Percentiles rank a stretch among this genome's conserved stretches.
These are phyloP conservation scores for Leptonema lineaticorne DNA, from an alignment of 1,140 invertebrate species.

Conservation along the genomic window DNA sequence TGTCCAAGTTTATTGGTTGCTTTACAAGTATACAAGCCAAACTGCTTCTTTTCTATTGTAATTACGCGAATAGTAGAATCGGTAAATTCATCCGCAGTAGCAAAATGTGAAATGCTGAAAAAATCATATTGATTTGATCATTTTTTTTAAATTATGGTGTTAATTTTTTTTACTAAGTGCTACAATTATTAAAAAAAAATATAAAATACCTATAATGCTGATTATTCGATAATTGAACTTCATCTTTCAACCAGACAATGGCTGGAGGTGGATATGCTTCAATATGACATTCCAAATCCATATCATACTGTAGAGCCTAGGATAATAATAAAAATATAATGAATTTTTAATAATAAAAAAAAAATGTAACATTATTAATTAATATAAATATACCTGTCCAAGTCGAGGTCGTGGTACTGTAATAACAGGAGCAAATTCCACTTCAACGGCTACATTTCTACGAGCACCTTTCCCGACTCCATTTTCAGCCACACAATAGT, in stretches of 20 bases:
- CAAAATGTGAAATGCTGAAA: constrained; percentile 80
- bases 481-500: constrained; percentile 93
- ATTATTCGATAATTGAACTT: constrained; percentile 77
- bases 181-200: not conserved
- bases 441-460: constrained; percentile 85
- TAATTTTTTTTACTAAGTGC: not conserved
- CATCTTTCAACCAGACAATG: constrained; percentile 85
- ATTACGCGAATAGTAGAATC: constrained; percentile 86
- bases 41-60: constrained; percentile 88
- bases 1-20: constrained; percentile 86
- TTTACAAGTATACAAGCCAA: constrained; percentile 81
- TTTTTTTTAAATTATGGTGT: not conserved
- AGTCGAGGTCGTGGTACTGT: constrained; percentile 76
- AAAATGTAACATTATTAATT: not conserved
- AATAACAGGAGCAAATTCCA: constrained; percentile 85
- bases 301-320: constrained; percentile 88
- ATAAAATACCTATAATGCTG: constrained; percentile 71
- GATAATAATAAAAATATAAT: constrained; percentile 24
- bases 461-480: constrained; percentile 81
- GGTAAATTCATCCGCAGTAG: constrained; percentile 85
- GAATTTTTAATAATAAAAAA: not conserved
- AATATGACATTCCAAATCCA: constrained; percentile 89
- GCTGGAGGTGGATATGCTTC: constrained; percentile 90
- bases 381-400: constrained; percentile 54
- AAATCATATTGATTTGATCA: not conserved